A percentile compares a stretch with the other conserved stretches of the same genome.
Conservation (phyloP, 2,888 invertebrate species). For the Mallateleia sp. region DNA sequence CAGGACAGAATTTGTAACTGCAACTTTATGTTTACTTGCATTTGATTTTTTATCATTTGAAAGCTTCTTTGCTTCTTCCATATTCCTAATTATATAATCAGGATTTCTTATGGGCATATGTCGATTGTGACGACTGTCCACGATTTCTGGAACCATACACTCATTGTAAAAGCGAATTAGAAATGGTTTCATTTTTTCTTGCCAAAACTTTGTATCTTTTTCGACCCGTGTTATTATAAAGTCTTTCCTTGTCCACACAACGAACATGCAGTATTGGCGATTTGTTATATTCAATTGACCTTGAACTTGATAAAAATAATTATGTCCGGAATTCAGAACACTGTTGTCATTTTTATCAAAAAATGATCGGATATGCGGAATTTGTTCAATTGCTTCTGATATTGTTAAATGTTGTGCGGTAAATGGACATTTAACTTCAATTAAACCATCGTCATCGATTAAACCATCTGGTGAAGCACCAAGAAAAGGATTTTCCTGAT, state of each 20-base stretch:
- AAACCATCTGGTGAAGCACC: constrained; percentile 71
- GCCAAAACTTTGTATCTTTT: background rate
- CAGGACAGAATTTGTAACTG: too few species aligned
- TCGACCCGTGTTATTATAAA: background rate
- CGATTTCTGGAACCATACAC: constrained; percentile 11
- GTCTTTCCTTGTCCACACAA: constrained; percentile 7
- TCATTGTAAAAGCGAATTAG: constrained; percentile 3
- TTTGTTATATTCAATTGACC: constrained; percentile 27
- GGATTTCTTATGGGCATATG: constrained; percentile 21
- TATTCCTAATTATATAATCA: constrained; percentile 1
- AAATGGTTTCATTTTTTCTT: background rate
- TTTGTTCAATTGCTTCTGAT: background rate
- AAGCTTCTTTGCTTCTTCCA: background rate
- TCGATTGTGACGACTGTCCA: constrained; percentile 16
- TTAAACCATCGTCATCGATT: constrained; percentile 59
- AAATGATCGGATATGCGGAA: background rate
- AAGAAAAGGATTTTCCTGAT: constrained; percentile 40
- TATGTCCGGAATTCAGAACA: background rate
- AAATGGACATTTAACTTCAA: constrained; percentile 69
- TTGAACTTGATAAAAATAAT: constrained; percentile 24
- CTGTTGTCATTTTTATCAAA: background rate
- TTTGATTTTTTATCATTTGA: too few species aligned
- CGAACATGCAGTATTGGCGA: constrained; percentile 7
- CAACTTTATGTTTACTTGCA: too few species aligned
- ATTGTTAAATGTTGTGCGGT: background rate